Conservation (phyloP, 2,888 invertebrate genomes). For the Chrysomela aeneicollis region DNA sequence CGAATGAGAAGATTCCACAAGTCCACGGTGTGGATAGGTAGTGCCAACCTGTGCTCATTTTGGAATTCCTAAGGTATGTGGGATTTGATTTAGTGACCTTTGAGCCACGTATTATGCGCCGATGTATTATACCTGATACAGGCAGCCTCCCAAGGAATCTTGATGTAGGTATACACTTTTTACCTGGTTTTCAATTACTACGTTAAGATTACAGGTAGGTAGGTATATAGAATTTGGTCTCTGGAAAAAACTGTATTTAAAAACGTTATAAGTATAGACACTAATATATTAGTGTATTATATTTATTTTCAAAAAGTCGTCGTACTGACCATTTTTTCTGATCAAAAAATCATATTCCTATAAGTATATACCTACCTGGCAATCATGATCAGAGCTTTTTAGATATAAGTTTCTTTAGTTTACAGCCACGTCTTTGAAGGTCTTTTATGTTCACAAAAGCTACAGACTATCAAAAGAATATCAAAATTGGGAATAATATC, state of each 20-base stretch:
- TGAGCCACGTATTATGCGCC: constrained; percentile 53
- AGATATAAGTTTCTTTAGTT: too few species aligned
- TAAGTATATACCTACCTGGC: too few species aligned
- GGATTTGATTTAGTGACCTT: constrained; percentile 44
- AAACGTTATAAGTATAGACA: too few species aligned
- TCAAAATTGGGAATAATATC: too few species aligned
- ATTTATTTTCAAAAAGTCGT: too few species aligned
- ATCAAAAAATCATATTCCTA: too few species aligned
- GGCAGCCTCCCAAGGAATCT: constrained; percentile 37
- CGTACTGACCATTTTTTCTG: too few species aligned
- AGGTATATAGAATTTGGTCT: constrained; percentile 3
- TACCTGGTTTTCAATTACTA: constrained; percentile 39
- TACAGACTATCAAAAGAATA: too few species aligned
- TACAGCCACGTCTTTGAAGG: too few species aligned
- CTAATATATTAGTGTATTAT: too few species aligned
- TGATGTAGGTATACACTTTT: constrained; percentile 41
- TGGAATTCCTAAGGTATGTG: constrained; percentile 41
- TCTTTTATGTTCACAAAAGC: too few species aligned
- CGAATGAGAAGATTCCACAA: constrained; percentile 29
- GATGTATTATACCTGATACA: constrained; percentile 45
- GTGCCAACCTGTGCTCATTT: constrained; percentile 43
- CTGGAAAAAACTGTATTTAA: not conserved
- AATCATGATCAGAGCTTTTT: too few species aligned
- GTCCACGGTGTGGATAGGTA: constrained; percentile 44
- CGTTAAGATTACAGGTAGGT: constrained; percentile 23